Evolutionary conservation across 2,888 invertebrate genomes (phyloP), one percentile per base, ranked within the genome.

Genomic region (Brassicogethes aeneus): DNA sequence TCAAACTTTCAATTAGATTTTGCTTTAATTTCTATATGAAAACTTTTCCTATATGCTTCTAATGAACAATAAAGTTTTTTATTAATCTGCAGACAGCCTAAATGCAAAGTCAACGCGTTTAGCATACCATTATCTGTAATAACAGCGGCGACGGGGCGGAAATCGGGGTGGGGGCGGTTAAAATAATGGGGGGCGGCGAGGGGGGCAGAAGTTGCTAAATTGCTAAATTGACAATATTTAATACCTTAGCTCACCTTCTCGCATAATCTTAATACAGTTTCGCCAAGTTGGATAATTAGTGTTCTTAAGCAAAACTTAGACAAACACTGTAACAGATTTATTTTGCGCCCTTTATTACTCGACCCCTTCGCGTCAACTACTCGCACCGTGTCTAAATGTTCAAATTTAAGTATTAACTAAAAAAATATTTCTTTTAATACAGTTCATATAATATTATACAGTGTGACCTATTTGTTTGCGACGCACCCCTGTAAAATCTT

Each of bases 211-310:
- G 58, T 64, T 62, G 59, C 59, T 62, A 63, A 66, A 67, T 65
- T 67, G 67, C 67, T 65, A 65, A 65, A 67, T 68, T 65, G 68
- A 68, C 66, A 66, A 67, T 68, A 68, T 67, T 67, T 66, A 65
- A 65, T 63, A 60, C 47, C 45, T 30, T 59, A n/a, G n/a, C 59
- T 55, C 56, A 57, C 57, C 58, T 57, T 57, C 55, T 55, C 59
- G 61, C 64, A 66, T 68, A 67, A 68, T 68, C 68, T 68, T 68
- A 68, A 67, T 68, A 67, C 66, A 68, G 66, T 66, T 68, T 65
- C 62, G 43, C 62, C 62, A 68, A 66, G 64, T 67, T 68, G 65
- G 65, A 66, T 66, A 67, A 68, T 67, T 68, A 67, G 66, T 66
- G 66, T 64, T 67, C 66, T 66, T 67, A 67, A 66, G 66, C 64